phyloP scores from a whole-genome alignment of 2,888 invertebrate species.

The Embidobia sp. region DNA sequence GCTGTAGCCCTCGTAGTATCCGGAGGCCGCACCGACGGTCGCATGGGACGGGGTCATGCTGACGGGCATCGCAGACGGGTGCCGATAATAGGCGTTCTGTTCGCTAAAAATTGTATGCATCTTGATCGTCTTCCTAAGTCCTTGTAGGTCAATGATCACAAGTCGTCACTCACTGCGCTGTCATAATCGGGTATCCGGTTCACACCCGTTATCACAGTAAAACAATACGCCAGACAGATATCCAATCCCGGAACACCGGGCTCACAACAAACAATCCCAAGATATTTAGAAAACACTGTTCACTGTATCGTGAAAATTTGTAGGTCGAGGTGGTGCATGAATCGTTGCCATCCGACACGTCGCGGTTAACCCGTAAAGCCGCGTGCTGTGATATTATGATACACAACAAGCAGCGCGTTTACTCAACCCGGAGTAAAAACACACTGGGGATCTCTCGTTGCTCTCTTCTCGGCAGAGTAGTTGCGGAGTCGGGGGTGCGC shows the following conservation, averaged over 20 bases:
- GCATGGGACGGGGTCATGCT: slow-evolving; percentile 83
- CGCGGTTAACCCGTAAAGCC: slow-evolving; percentile 70
- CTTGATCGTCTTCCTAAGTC: slow-evolving; percentile 71
- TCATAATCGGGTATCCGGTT: no score
- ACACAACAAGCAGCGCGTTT: slow-evolving; percentile 92
- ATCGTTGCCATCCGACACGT: slow-evolving; percentile 49
- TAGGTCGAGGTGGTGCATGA: slow-evolving; percentile 45
- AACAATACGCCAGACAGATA: no score
- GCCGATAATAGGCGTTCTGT: slow-evolving; percentile 94
- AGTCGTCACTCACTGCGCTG: slow-evolving; percentile 20
- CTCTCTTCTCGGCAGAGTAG: slow-evolving; percentile 69
- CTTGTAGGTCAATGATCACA: slow-evolving; percentile 5
- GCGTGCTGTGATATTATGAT: slow-evolving; percentile 86
- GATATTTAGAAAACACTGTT: slow-evolving; percentile 48
- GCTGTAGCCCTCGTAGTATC: slow-evolving; percentile 90
- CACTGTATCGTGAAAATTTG: slow-evolving; percentile 37
- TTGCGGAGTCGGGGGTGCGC: slow-evolving; percentile 64
- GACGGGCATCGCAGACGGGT: slow-evolving; percentile 83
- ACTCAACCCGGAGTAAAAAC: slow-evolving; percentile 85
- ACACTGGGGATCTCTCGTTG: slow-evolving; percentile 74
- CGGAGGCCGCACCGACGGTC: slow-evolving; percentile 84
- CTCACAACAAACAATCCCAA: slow-evolving; percentile 48
- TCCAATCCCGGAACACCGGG: no score
- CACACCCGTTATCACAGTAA: no score
- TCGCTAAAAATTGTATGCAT: slow-evolving; percentile 97